Conservation (phyloP, 64 coral and sea anemone species). For the Montipora efflorescens region DNA sequence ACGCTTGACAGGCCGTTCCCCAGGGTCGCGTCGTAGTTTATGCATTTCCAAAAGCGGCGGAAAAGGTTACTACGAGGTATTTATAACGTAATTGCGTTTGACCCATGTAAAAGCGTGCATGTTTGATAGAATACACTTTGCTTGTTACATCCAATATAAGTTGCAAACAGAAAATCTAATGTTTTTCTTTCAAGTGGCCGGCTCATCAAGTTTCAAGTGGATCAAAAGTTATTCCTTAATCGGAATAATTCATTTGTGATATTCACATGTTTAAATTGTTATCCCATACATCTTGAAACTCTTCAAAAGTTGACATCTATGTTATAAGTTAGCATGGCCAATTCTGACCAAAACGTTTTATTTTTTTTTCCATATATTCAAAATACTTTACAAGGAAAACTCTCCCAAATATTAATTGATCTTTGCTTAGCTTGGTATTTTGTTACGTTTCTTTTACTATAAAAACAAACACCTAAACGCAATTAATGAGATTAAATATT, state of each 20-base stretch:
- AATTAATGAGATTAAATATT: slow-evolving; percentile 16
- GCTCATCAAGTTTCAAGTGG: slow-evolving; percentile 41
- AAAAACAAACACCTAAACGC: slow-evolving; percentile 35
- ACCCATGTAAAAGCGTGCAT: background rate
- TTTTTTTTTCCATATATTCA: background rate
- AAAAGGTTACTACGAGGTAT: slow-evolving; percentile 5
- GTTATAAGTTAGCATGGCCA: background rate
- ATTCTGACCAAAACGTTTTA: background rate
- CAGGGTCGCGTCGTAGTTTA: background rate
- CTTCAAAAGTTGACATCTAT: too few relatives aligned
- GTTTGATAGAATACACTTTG: slow-evolving; percentile 36
- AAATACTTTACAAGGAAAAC: background rate
- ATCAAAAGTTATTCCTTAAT: slow-evolving; percentile 41
- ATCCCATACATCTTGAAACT: background rate
- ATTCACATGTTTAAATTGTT: slow-evolving; percentile 26
- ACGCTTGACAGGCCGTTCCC: background rate
- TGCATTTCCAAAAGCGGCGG: slow-evolving; percentile 1
- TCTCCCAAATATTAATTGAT: background rate
- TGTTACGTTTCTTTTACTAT: background rate
- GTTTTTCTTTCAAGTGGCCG: slow-evolving; percentile 39
- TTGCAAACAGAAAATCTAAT: slow-evolving; percentile 43
- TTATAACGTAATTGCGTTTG: slow-evolving; percentile 36
- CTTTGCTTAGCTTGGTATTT: slow-evolving; percentile 28
- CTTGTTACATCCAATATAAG: slow-evolving; percentile 36
- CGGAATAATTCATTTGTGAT: slow-evolving; percentile 15